These are phyloP conservation scores for Nomada goodeniana DNA, from an alignment of 2,888 invertebrate genomes.

Conservation along the genomic window DNA sequence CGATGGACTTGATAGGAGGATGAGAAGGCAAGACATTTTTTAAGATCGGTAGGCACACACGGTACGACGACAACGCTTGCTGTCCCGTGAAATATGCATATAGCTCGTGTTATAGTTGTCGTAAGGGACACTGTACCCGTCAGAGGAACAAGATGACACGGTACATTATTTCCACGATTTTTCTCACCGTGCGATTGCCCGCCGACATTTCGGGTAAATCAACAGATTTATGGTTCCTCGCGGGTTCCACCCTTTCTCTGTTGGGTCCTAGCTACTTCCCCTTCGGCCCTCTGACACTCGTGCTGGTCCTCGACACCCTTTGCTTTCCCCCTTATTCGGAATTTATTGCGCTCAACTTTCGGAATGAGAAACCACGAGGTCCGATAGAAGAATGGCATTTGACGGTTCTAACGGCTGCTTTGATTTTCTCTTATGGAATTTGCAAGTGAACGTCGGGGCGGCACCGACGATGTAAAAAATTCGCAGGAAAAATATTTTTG, in stretches of 20 bases:
- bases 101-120: constrained; percentile 41
- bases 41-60: not conserved
- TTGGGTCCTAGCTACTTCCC: constrained; percentile 51
- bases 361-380: constrained; percentile 47
- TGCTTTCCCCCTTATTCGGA: constrained; percentile 42
- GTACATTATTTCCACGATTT: constrained; percentile 71
- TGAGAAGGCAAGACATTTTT: not conserved
- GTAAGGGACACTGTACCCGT: constrained; percentile 57
- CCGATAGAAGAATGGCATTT: constrained; percentile 7
- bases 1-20: too few relatives aligned
- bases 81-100: constrained; percentile 58
- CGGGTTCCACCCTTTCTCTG: constrained; percentile 76
- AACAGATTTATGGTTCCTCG: constrained; percentile 73
- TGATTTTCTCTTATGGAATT: too few relatives aligned
- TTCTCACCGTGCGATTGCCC: constrained; percentile 66
- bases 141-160: constrained; percentile 65
- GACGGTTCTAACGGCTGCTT: not conserved
- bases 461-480: constrained; percentile 2
- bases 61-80: constrained; percentile 11
- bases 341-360: constrained; percentile 64
- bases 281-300: constrained; percentile 25
- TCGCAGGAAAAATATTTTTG: constrained; percentile 23
- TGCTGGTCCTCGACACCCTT: constrained; percentile 15
- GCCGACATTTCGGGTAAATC: constrained; percentile 74
- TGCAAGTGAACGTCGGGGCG: too few relatives aligned